These are phyloP conservation scores for Pogonomyrmex barbatus DNA, from an alignment of 1,140 invertebrate species.

Conservation along the genomic window DNA sequence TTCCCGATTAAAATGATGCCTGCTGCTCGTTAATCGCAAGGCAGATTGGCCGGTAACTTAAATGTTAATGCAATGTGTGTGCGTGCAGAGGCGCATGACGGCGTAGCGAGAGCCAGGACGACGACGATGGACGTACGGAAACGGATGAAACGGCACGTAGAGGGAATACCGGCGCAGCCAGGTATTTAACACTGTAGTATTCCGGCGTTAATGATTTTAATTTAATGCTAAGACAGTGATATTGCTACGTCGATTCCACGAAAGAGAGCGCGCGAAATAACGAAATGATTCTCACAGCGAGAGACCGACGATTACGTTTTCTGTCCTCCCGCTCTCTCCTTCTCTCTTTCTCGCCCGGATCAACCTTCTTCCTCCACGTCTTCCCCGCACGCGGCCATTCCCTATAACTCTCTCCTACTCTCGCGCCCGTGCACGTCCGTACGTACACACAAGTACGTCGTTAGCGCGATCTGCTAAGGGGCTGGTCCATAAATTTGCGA, in stretches of 20 bases:
- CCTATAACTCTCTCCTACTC: conserved; percentile 59
- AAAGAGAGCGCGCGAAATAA: conserved; percentile 72
- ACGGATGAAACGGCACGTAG: conserved; percentile 15
- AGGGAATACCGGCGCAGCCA: conserved; percentile 26
- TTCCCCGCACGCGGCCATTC: conserved; percentile 45
- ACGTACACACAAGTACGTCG: conserved; percentile 73
- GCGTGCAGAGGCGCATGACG: neutral
- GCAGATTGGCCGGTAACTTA: conserved; percentile 55
- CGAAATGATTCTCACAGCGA: conserved; percentile 73
- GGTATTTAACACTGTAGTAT: conserved; percentile 60
- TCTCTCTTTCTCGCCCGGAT: conserved; percentile 26
- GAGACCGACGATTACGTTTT: conserved; percentile 72
- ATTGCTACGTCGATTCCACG: conserved; percentile 66
- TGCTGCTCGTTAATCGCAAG: conserved; percentile 44
- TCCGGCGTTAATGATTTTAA: conserved; percentile 67
- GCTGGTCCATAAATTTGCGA: conserved; percentile 80
- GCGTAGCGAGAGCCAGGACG: neutral
- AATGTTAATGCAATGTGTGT: conserved; percentile 43
- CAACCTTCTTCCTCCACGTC: conserved; percentile 33
- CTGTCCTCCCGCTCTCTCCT: conserved; percentile 42
- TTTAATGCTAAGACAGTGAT: conserved; percentile 51
- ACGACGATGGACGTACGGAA: conserved; percentile 16
- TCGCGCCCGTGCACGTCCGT: conserved; percentile 51
- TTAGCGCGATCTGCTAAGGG: conserved; percentile 73
- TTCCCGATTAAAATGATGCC: conserved; percentile 48